Evolutionary conservation across 1,140 invertebrate species (phyloP), one percentile per base, ranked within the genome.

Genomic region (Lepeophtheirus salmonis): DNA sequence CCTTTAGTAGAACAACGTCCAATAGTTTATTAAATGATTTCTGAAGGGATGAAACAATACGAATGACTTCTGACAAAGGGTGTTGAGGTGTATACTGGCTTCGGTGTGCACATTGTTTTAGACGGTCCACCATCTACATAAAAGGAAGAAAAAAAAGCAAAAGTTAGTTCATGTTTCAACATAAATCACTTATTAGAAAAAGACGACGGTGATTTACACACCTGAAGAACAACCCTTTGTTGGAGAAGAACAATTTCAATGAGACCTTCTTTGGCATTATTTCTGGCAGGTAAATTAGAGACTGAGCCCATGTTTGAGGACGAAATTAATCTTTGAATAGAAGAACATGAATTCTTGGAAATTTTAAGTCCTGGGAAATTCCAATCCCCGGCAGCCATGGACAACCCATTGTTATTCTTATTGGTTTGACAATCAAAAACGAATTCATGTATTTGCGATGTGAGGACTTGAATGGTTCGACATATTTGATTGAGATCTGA

Each of bases 21-120:
- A 75, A 69, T 23, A 75, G 65, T 22, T 70, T 69, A 14, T 73
- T 70, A 64, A 74, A 73, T 6, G 70, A 66, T 55, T 56, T 56
- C 14, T 53, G 18, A 14, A 61, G 51, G 21, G 16, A 20, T n/a
- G 21, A 48, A n/a, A 61, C 17, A 20, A 61, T 50, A 1, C 50
- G 49, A 14, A 16, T 56, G 14, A 54, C 50, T 22, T 61, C 59
- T 2, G 22, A 16, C n/a, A 56, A 17, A n/a, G 59, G 59, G n/a
- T 61, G 48, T 21, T 56, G 17, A 2, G 59, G 59, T 17, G 59
- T 61, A 25, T 61, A 61, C 21, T 61, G 50, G 54, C 50, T 22
- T 22, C 59, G 16, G 23, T 61, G 59, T 16, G 59, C 48, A 23
- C 59, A 61, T n/a, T 55, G 51, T 22, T 61, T 61, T 30, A 61